Evolutionary conservation across 2,797 vertebrate genomes (phyloP).

Genomic region (Xiphophorus birchmanni): DNA sequence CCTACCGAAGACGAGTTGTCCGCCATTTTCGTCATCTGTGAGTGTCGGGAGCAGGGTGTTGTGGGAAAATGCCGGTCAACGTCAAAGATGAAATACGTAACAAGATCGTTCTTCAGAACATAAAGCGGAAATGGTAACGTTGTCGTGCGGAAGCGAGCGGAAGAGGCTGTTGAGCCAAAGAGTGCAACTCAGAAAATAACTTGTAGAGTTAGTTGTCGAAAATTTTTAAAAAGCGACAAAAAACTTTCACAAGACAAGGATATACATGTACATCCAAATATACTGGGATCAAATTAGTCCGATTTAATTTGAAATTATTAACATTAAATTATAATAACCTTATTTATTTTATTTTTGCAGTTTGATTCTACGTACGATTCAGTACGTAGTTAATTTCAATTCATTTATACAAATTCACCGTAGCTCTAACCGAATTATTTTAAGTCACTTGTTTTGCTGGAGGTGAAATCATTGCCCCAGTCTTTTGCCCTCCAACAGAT

Average conservation of each 20-base stretch:
- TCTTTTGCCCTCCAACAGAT: too few species aligned
- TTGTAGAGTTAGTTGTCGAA: background rate
- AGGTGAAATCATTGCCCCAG: too few species aligned
- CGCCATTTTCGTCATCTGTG: constrained; percentile 82
- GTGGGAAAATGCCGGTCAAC: constrained; percentile 80
- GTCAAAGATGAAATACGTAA: constrained; percentile 54
- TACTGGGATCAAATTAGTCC: background rate
- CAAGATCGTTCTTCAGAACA: constrained; percentile 9
- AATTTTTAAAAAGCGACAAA: background rate
- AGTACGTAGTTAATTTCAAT: too few species aligned
- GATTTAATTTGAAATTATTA: background rate
- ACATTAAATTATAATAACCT: background rate
- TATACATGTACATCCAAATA: background rate
- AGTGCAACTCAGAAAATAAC: background rate
- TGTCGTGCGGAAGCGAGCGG: background rate
- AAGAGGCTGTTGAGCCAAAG: background rate
- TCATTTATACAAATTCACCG: too few species aligned
- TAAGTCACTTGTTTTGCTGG: background rate
- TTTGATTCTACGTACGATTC: background rate
- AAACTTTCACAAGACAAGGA: background rate
- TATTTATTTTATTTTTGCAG: background rate
- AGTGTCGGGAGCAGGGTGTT: constrained; percentile 70
- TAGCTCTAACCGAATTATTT: background rate
- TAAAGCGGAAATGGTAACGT: constrained; percentile 39
- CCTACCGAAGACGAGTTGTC: constrained; percentile 77